Percentiles rank a stretch among this genome's conserved stretches.
Conservation (phyloP, 2,113 vertebrate genomes). For the Petaurus breviceps region DNA sequence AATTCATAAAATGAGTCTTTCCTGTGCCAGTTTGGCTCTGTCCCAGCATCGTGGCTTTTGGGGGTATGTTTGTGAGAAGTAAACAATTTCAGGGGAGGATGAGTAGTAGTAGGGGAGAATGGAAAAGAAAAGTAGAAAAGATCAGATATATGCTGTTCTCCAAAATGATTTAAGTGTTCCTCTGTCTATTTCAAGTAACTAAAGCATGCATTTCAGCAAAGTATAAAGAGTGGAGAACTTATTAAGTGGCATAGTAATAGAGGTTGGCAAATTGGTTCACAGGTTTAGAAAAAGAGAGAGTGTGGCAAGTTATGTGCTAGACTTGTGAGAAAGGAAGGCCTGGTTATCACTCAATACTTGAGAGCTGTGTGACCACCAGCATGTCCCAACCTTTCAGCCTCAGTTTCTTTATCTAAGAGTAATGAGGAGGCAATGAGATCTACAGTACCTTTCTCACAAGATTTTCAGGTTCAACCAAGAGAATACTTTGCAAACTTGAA, state of each 20-base stretch:
- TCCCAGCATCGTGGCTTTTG: constrained; percentile 55
- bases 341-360: neutral
- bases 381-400: neutral
- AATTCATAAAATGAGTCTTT: constrained; percentile 70
- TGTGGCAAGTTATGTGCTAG: neutral
- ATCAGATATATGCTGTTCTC: neutral
- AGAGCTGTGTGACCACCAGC: neutral
- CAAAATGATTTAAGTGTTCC: constrained; percentile 38
- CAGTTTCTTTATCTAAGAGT: neutral
- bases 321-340: neutral
- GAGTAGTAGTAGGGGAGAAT: constrained; percentile 51
- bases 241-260: neutral
- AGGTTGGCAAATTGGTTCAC: neutral
- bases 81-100: constrained; percentile 42
- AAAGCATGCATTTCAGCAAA: constrained; percentile 44
- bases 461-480: neutral
- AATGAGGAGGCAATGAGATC: neutral
- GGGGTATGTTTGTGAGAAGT: constrained; percentile 47
- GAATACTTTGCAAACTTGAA: neutral
- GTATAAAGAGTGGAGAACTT: constrained; percentile 30
- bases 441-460: neutral
- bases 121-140: constrained; percentile 30
- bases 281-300: neutral
- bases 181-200: constrained; percentile 3
- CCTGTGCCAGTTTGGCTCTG: constrained; percentile 60